Evolutionary conservation across 2,888 invertebrate genomes (phyloP).

Genomic region (Agriotes lineatus): DNA sequence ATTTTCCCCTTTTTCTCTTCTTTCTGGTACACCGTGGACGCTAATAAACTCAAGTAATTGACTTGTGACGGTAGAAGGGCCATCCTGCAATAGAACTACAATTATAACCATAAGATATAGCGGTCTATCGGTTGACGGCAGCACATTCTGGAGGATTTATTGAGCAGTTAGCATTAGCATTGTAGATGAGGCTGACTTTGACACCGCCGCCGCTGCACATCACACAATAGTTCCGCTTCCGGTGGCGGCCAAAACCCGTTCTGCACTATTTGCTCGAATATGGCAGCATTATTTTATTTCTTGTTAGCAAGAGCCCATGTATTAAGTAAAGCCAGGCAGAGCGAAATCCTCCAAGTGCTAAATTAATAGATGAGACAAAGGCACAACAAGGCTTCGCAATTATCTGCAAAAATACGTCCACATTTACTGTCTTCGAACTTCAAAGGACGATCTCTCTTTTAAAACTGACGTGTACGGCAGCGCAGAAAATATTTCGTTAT

Average conservation of each 20-base stretch:
- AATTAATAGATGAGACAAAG: constrained; percentile 36
- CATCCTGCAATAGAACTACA: constrained; percentile 36
- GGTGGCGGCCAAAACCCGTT: background rate
- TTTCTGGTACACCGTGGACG: background rate
- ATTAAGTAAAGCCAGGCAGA: constrained; percentile 25
- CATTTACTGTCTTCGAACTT: constrained; percentile 21
- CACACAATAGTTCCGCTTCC: constrained; percentile 21
- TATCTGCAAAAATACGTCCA: constrained; percentile 19
- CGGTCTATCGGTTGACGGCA: constrained; percentile 40
- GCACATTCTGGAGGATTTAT: constrained; percentile 45
- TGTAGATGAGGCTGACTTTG: constrained; percentile 47
- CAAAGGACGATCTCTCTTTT: background rate
- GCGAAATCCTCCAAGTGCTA: constrained; percentile 27
- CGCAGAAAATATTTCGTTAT: too few species aligned
- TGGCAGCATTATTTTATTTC: constrained; percentile 8
- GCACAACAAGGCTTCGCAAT: constrained; percentile 23
- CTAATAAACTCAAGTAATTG: constrained; percentile 32
- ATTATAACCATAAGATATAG: constrained; percentile 40
- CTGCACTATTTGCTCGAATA: background rate
- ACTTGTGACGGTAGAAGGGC: constrained; percentile 30
- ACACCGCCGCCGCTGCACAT: constrained; percentile 35
- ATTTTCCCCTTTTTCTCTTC: background rate
- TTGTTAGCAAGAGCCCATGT: background rate
- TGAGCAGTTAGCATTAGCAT: constrained; percentile 48
- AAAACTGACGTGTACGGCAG: background rate